Percentiles rank a stretch among this genome's conserved stretches.
These are phyloP conservation scores for Macrosiphum euphorbiae DNA, from an alignment of 2,888 invertebrate species.

Conservation along the genomic window DNA sequence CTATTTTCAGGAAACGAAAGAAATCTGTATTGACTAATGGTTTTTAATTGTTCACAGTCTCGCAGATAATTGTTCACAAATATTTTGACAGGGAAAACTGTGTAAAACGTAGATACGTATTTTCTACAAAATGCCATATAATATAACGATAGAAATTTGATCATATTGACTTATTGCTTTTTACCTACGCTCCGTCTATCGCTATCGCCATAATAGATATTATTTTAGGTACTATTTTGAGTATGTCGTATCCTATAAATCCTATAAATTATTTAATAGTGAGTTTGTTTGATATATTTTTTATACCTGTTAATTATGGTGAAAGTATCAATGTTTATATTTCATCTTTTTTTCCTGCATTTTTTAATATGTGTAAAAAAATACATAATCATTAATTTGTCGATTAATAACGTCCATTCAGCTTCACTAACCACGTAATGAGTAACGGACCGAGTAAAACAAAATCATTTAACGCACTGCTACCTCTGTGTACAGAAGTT, in stretches of 20 bases:
- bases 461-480: constrained; percentile 58
- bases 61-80: neutral
- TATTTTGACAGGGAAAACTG: neutral
- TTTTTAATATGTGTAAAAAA: neutral
- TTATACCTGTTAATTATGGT: neutral
- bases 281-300: neutral
- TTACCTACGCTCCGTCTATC: neutral
- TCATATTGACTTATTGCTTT: neutral
- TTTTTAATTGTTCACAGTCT: neutral
- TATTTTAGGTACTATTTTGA: neutral
- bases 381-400: constrained; percentile 7
- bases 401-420: constrained; percentile 25
- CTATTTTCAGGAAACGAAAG: neutral
- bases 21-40: neutral
- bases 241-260: neutral
- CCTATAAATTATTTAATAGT: neutral
- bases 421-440: constrained; percentile 34
- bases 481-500: constrained; percentile 13
- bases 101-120: neutral
- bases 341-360: neutral
- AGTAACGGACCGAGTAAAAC: constrained; percentile 48
- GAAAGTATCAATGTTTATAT: neutral
- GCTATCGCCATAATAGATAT: neutral
- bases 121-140: neutral
- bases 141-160: neutral